Evolutionary conservation across 1,140 invertebrate species (phyloP).

Genomic region (Drosophila pachea): DNA sequence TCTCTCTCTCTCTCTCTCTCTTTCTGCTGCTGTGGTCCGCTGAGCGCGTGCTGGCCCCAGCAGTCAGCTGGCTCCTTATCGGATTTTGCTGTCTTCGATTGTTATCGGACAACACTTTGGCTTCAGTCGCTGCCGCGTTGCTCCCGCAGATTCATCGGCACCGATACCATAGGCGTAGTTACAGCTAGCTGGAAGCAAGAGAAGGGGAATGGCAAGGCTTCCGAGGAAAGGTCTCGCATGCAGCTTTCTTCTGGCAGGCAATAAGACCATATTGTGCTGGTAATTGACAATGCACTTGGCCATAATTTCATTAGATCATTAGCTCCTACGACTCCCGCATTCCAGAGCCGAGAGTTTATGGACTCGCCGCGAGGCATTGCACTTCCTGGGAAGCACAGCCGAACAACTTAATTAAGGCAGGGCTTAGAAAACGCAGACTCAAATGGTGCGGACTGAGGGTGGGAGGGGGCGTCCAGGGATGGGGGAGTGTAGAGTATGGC

Average conservation of each 20-base stretch:
- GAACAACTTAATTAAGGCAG: slow-evolving; percentile 72
- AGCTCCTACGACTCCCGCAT: slow-evolving; percentile 31
- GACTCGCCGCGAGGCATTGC: background rate
- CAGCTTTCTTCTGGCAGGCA: no score
- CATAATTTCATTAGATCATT: slow-evolving; percentile 61
- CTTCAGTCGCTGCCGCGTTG: slow-evolving; percentile 23
- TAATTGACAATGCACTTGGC: slow-evolving; percentile 26
- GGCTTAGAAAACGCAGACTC: slow-evolving; percentile 33
- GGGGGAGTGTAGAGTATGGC: background rate
- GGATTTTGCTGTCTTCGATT: slow-evolving; percentile 9
- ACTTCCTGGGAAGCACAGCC: slow-evolving; percentile 42
- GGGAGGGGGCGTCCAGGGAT: no score
- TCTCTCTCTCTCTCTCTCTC: background rate
- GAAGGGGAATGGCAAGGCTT: no score
- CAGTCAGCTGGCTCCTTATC: slow-evolving; percentile 1
- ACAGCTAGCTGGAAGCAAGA: no score
- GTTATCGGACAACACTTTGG: slow-evolving; percentile 10
- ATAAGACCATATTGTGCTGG: background rate
- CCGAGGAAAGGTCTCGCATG: no score
- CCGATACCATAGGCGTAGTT: no score
- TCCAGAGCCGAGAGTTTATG: slow-evolving; percentile 30
- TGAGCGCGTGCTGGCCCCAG: slow-evolving; percentile 12
- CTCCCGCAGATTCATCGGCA: slow-evolving; percentile 22
- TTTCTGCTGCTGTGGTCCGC: background rate
- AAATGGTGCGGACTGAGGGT: no score